Evolutionary conservation across 2,113 vertebrate genomes (phyloP).

Genomic region (Anseranas semipalmata): DNA sequence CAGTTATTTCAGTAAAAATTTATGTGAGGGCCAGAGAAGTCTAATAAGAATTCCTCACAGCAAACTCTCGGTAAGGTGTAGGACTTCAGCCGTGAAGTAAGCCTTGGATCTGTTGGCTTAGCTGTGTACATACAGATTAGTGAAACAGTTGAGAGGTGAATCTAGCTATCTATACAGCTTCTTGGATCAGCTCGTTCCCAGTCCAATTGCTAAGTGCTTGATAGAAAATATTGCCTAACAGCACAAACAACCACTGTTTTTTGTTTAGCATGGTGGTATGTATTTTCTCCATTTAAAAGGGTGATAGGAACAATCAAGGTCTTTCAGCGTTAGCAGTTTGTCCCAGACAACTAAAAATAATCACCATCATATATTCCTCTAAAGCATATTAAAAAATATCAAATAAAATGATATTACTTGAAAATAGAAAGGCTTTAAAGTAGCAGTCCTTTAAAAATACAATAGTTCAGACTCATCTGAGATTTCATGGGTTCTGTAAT

Average conservation of each 20-base stretch:
- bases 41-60: background rate
- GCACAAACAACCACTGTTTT: background rate
- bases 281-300: background rate
- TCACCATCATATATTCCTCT: background rate
- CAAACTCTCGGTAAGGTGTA: background rate
- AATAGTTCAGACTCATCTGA: slow-evolving; percentile 71
- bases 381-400: background rate
- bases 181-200: background rate
- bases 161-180: background rate
- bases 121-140: background rate
- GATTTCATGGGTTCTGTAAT: slow-evolving; percentile 76
- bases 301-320: background rate
- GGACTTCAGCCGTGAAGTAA: background rate
- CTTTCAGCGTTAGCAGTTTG: background rate
- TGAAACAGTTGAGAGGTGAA: background rate
- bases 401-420: slow-evolving; percentile 13
- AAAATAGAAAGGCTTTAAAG: slow-evolving; percentile 53
- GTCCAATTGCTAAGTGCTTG: background rate
- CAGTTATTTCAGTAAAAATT: background rate
- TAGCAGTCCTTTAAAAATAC: slow-evolving; percentile 76
- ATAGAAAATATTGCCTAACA: background rate
- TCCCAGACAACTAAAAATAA: background rate
- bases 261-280: background rate
- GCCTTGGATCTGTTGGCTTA: background rate
- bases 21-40: background rate